phyloP scores from a whole-genome alignment of 2,888 invertebrate species.

The Tanypteryx hageni region DNA sequence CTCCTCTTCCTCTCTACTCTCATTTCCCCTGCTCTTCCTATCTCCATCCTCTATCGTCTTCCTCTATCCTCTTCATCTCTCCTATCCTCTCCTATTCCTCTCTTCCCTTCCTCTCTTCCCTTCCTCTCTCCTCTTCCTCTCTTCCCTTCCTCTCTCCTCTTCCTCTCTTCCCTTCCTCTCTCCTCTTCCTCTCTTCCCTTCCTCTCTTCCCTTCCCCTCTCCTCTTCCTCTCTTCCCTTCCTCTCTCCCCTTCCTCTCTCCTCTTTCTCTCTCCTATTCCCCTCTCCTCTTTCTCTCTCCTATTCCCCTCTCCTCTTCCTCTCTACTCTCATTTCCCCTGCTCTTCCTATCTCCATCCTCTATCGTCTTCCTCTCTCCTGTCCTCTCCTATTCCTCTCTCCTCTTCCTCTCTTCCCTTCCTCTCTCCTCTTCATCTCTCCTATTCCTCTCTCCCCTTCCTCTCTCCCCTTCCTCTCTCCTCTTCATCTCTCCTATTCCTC shows the following conservation, averaged over 20 bases:
- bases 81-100: background rate
- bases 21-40: no score
- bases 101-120: background rate
- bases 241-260: background rate
- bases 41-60: background rate
- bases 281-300: background rate
- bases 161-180: background rate
- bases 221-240: background rate
- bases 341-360: background rate
- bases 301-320: background rate
- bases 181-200: background rate
- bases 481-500: background rate
- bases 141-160: constrained; percentile 1
- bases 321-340: no score
- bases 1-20: background rate
- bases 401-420: background rate
- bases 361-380: background rate
- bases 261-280: background rate
- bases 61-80: background rate
- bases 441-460: no score
- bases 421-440: no score
- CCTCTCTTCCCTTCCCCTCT: background rate
- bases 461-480: background rate
- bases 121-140: background rate
- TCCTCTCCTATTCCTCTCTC: background rate